Conservation (phyloP, 2,888 invertebrate species). For the Erpobdella octoculata region DNA sequence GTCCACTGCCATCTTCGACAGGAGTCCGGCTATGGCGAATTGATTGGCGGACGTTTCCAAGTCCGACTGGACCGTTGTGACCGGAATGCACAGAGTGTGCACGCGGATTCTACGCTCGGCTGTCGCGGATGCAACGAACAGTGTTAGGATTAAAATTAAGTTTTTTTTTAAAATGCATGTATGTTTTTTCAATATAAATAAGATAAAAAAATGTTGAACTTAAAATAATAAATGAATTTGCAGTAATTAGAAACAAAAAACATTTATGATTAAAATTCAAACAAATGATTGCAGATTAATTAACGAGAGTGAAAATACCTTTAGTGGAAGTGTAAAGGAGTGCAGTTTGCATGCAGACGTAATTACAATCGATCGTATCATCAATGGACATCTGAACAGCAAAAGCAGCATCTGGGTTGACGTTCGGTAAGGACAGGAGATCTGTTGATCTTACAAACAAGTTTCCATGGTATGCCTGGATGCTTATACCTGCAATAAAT, state of each 20-base stretch:
- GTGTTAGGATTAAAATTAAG: not conserved
- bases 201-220: too few relatives aligned
- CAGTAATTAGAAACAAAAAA: not conserved
- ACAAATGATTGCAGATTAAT: too few relatives aligned
- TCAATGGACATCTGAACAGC: constrained; percentile 96
- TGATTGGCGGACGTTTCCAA: constrained; percentile 82
- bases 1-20: constrained; percentile 96
- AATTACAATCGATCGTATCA: constrained; percentile 58
- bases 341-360: constrained; percentile 92
- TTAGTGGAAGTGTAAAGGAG: constrained; percentile 89
- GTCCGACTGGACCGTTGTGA: constrained; percentile 73
- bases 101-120: constrained; percentile 92
- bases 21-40: constrained; percentile 79
- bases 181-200: too few relatives aligned
- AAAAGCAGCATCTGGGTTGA: constrained; percentile 75
- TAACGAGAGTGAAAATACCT: too few relatives aligned
- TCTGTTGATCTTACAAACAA: constrained; percentile 98
- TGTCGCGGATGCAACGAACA: too few relatives aligned
- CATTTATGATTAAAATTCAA: too few relatives aligned
- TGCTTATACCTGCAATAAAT: constrained; percentile 77
- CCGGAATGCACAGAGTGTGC: constrained; percentile 89
- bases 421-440: constrained; percentile 85
- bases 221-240: too few relatives aligned
- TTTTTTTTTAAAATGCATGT: too few relatives aligned
- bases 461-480: constrained; percentile 98